A percentile compares a stretch with the other conserved stretches of the same genome.
Conservation (phyloP, 2,113 vertebrate species). For the Manacus vitellinus region DNA sequence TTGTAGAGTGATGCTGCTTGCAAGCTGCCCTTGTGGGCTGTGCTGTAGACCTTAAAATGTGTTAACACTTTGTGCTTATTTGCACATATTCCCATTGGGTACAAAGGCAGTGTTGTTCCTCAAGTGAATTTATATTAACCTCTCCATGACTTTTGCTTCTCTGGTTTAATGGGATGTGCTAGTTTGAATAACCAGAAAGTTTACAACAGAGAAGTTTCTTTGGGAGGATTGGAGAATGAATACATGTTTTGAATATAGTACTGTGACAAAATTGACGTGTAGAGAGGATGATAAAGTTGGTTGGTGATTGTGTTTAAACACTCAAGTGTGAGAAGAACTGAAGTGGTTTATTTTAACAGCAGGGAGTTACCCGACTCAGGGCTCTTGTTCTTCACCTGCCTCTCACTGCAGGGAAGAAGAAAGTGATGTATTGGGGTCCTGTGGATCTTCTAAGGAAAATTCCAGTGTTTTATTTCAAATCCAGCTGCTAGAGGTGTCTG, state of each 20-base stretch:
- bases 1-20: rapidly evolving
- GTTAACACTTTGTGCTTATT: neutral
- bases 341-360: neutral
- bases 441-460: neutral
- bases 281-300: neutral
- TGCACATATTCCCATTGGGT: neutral
- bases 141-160: neutral
- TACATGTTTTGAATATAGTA: neutral
- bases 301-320: rapidly evolving
- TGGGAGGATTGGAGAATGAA: neutral
- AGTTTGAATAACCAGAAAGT: neutral
- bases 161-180: neutral
- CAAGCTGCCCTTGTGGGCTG: neutral
- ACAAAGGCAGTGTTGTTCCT: neutral
- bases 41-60: neutral
- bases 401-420: neutral
- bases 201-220: neutral
- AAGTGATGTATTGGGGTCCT: neutral
- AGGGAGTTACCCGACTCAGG: neutral
- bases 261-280: neutral
- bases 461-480: neutral
- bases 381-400: neutral
- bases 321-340: neutral
- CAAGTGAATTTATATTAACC: neutral
- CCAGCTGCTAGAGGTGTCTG: neutral